These are phyloP conservation scores for Oryzias sinensis DNA, from an alignment of 2,797 vertebrate genomes.

Conservation along the genomic window DNA sequence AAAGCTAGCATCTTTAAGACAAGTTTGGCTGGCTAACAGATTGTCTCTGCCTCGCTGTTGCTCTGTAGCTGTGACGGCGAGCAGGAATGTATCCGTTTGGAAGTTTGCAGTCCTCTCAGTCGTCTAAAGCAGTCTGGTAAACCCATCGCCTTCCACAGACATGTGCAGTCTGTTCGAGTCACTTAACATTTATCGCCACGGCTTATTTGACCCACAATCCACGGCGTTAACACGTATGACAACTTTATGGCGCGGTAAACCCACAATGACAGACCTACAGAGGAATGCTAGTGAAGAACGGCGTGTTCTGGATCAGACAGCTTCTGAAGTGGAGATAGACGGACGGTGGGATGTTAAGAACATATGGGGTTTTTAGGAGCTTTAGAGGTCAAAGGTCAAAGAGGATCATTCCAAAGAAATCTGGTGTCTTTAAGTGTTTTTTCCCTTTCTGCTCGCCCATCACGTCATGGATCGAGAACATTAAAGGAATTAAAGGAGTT, in stretches of 20 bases:
- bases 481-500: too few relatives aligned
- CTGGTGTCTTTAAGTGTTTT: constrained; percentile 1
- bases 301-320: constrained; percentile 8
- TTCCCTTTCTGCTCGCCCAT: neutral
- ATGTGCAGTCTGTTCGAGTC: constrained; percentile 57
- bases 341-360: constrained; percentile 22
- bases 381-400: constrained; percentile 22
- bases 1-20: constrained; percentile 48
- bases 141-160: constrained; percentile 34
- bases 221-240: constrained; percentile 47
- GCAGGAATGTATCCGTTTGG: neutral
- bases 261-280: constrained; percentile 14
- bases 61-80: constrained; percentile 1
- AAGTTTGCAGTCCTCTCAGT: constrained; percentile 19
- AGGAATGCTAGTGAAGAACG: constrained; percentile 19
- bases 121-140: constrained; percentile 26
- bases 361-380: constrained; percentile 30
- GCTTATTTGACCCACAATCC: constrained; percentile 59
- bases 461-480: neutral
- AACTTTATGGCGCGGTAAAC: constrained; percentile 58
- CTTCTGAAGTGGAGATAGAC: constrained; percentile 10
- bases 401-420: constrained; percentile 17
- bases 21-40: constrained; percentile 39
- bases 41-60: constrained; percentile 19
- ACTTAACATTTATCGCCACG: constrained; percentile 53